These are phyloP conservation scores for Lagopus muta DNA, from an alignment of 2,113 vertebrate genomes.

Conservation along the genomic window DNA sequence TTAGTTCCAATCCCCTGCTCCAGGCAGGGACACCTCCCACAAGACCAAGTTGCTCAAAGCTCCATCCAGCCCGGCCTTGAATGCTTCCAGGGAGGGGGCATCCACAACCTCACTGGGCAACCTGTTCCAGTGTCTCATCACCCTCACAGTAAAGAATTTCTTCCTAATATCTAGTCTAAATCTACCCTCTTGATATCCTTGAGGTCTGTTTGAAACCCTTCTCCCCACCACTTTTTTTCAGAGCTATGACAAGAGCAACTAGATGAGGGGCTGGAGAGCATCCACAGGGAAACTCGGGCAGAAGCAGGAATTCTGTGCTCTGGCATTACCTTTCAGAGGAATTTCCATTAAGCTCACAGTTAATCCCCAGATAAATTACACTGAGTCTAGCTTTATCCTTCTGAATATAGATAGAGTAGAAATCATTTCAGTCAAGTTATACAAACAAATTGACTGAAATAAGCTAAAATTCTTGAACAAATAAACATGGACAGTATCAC, in stretches of 20 bases:
- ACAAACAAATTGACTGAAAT: not conserved
- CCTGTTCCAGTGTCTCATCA: too few relatives aligned
- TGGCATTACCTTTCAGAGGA: not conserved
- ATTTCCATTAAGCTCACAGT: not conserved
- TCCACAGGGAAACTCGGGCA: not conserved
- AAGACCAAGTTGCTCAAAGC: too few relatives aligned
- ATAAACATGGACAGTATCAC: not conserved
- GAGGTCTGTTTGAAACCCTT: not conserved
- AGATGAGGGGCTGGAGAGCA: not conserved
- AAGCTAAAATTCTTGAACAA: not conserved
- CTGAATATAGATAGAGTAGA: not conserved
- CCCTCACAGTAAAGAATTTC: too few relatives aligned
- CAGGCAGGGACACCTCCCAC: too few relatives aligned
- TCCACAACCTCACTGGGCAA: too few relatives aligned
- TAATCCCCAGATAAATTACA: not conserved
- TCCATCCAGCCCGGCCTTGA: too few relatives aligned
- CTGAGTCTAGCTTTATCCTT: not conserved
- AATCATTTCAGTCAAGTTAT: not conserved
- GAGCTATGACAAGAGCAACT: not conserved
- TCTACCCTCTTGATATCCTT: not conserved
- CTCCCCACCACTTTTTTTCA: not conserved
- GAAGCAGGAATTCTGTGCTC: not conserved
- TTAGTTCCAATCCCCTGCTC: too few relatives aligned
- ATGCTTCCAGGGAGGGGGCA: too few relatives aligned
- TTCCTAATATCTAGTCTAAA: too few relatives aligned